Conservation (phyloP, 2,888 invertebrate genomes). For the Cataglyphis rosenhaueri region DNA sequence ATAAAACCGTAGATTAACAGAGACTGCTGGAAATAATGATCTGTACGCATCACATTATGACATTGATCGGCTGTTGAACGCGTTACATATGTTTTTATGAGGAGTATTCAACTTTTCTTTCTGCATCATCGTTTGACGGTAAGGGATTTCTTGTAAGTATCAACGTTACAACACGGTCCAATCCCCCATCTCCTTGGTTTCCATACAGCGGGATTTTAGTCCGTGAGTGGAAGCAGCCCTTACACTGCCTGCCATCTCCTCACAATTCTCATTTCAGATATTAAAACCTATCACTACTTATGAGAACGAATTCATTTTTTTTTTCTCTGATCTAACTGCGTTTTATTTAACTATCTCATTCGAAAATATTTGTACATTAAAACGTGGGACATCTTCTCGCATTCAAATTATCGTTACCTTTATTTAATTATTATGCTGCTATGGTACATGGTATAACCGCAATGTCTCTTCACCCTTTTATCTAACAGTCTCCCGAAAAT, state of each 20-base stretch:
- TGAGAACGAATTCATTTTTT: constrained; percentile 77
- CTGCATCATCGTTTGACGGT: constrained; percentile 36
- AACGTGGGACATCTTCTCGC: constrained; percentile 82
- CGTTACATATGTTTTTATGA: constrained; percentile 26
- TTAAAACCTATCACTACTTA: constrained; percentile 74
- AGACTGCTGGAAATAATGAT: constrained; percentile 70
- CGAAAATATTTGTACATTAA: constrained; percentile 84
- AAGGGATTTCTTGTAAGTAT: constrained; percentile 49
- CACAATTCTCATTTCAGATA: constrained; percentile 63
- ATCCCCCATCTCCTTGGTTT: constrained; percentile 70
- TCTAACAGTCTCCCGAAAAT: constrained; percentile 73
- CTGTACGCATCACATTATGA: constrained; percentile 51
- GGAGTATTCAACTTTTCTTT: constrained; percentile 34
- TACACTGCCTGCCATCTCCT: constrained; percentile 55
- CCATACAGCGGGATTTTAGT: constrained; percentile 69
- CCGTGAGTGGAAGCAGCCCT: constrained; percentile 64
- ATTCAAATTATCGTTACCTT: constrained; percentile 81
- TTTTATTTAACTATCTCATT: constrained; percentile 82
- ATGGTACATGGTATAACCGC: constrained; percentile 84
- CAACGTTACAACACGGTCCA: constrained; percentile 64
- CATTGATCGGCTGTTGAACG: constrained; percentile 57
- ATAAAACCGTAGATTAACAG: constrained; percentile 73
- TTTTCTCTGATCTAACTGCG: constrained; percentile 80
- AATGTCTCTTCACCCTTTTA: constrained; percentile 81
- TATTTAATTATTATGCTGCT: constrained; percentile 83